Evolutionary conservation across 2,797 vertebrate genomes (phyloP), one percentile per base, ranked within the genome.

Genomic region (Percopsis omiscomaycus): DNA sequence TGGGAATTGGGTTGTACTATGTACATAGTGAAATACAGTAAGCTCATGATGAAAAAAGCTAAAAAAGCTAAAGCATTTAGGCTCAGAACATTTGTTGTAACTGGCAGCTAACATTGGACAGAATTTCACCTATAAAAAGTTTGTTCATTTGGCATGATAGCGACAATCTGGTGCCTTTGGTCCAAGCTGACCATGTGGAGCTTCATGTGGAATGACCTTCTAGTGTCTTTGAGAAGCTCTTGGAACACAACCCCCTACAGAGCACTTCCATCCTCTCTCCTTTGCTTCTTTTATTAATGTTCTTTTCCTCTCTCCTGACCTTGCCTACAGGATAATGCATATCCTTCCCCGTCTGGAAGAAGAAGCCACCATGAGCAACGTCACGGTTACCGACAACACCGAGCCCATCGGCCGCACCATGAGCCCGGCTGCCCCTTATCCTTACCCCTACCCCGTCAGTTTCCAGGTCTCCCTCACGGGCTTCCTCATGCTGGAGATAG

Each of bases 401-500:
- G 93, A 94, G 65, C 93, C 94, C 90, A 90, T 95, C 88, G 89
- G 93, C 86, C 91, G 89, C 87, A 96, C 94, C 86, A 95, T 96
- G 94, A 94, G 94, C 88, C 93, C 81, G 85, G 91, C 93, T 52
- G 89, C 94, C 49, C 93, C 95, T 65, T 86, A 84, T 58, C 92
- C 94, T 48, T 87, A 96, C 86, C 88, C 95, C 80, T 92, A 92
- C 60, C 94, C 98, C 61, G 83, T 98, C 82, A 96, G 96, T 87
- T 98, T 98, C 89, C 98, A 98, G 91, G 95, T 97, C 74, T 96
- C 95, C 77, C 92, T 99, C 82, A 98, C 96, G 27, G 94, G 95
- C 88, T 96, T 99, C 90, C 93, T 99, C 77, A 96, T 96, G 95
- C 75, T 99, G 92, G 98, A 99, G 92, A 97, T 99, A 78, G 93